Conservation (phyloP, 2,113 vertebrate species). For the Oncorhynchus clarkii region DNA sequence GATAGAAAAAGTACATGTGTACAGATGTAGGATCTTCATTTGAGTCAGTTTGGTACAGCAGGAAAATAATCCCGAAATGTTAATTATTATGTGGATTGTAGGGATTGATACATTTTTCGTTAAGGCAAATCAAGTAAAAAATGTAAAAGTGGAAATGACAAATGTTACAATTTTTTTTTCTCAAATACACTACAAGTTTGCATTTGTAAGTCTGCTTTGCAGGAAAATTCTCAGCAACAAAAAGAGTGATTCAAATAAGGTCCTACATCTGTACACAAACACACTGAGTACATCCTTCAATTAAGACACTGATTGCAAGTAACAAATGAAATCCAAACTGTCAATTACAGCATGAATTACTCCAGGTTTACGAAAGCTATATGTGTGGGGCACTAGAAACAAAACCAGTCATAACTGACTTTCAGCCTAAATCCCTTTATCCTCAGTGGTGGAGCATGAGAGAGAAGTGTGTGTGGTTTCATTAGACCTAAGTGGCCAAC, state of each 20-base stretch:
- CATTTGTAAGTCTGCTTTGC: too few relatives aligned
- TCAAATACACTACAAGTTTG: too few relatives aligned
- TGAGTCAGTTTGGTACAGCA: too few relatives aligned
- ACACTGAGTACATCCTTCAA: background rate
- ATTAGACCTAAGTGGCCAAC: background rate
- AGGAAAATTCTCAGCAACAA: too few relatives aligned
- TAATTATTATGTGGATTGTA: too few relatives aligned
- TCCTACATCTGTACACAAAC: background rate
- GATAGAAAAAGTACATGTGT: background rate
- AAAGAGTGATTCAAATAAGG: too few relatives aligned
- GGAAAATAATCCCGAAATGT: too few relatives aligned
- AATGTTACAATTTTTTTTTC: too few relatives aligned
- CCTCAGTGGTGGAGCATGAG: background rate
- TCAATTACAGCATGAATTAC: background rate
- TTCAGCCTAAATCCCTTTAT: background rate
- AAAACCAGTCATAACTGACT: background rate
- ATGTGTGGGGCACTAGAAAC: background rate
- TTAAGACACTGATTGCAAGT: background rate
- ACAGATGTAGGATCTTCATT: too few relatives aligned
- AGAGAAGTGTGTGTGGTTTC: background rate
- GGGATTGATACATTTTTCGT: too few relatives aligned
- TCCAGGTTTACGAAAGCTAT: background rate
- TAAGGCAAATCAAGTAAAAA: too few relatives aligned
- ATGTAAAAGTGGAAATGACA: too few relatives aligned
- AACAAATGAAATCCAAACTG: background rate